Conservation (phyloP, 1,140 invertebrate species). For the Mycetomoellerius zeteki region DNA sequence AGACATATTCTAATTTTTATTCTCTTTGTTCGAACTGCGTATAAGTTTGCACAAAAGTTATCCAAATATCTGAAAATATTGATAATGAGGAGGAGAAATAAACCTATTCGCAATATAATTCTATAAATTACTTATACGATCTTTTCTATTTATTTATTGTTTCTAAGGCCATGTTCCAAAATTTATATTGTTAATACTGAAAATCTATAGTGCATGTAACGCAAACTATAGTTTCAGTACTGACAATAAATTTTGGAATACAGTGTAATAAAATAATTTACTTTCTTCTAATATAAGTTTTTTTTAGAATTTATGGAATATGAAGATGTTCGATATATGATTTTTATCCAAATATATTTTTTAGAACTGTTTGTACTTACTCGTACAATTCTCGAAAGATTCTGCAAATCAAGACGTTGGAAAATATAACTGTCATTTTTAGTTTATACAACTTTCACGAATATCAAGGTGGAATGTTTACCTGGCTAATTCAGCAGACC, state of each 20-base stretch:
- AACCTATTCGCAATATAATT: neutral
- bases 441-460: constrained; percentile 2
- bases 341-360: neutral
- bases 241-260: no score
- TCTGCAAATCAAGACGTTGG: neutral
- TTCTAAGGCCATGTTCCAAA: neutral
- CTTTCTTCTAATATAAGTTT: neutral
- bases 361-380: neutral
- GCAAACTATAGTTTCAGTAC: no score
- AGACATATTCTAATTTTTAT: constrained; percentile 41
- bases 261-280: neutral
- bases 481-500: constrained; percentile 83
- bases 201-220: no score
- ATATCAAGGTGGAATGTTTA: constrained; percentile 81
- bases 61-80: constrained; percentile 10
- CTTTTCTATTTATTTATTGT: neutral
- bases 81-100: neutral
- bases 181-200: no score
- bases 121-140: neutral
- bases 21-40: neutral
- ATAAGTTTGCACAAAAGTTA: neutral
- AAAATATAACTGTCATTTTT: neutral
- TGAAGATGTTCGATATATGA: neutral
- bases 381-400: neutral
- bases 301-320: neutral